phyloP scores from a whole-genome alignment of 35 echinoderm and acorn worm species.

The Amphiura filiformis region DNA sequence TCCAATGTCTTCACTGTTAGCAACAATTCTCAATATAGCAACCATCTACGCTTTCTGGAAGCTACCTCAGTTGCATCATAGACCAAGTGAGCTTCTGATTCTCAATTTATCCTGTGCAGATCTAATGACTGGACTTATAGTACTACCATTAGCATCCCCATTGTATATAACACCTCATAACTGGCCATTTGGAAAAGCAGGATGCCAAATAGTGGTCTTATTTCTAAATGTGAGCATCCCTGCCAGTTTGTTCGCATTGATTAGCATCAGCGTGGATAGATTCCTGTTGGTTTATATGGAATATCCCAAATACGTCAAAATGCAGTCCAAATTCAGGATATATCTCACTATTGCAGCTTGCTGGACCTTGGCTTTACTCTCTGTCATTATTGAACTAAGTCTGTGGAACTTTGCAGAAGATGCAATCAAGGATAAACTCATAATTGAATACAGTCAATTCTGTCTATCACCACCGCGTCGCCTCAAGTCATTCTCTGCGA shows the following conservation, averaged over 20 bases:
- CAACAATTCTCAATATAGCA: background rate
- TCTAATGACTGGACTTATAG: slow-evolving; percentile 1
- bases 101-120: slow-evolving; percentile 24
- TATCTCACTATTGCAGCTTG: slow-evolving; percentile 6
- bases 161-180: background rate
- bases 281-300: slow-evolving; percentile 29
- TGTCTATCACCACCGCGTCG: slow-evolving; percentile 14
- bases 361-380: background rate
- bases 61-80: background rate
- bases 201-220: background rate
- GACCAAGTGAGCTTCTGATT: slow-evolving; percentile 19
- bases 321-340: background rate
- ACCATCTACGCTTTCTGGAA: background rate
- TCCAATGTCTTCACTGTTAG: background rate
- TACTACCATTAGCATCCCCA: background rate
- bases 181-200: slow-evolving; percentile 15
- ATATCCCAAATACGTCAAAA: slow-evolving; percentile 4
- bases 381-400: background rate
- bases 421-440: background rate
- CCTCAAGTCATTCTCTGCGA: too few relatives aligned
- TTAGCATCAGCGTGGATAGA: background rate
- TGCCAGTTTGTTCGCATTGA: background rate
- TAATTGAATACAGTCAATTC: background rate
- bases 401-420: background rate
- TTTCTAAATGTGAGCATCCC: background rate